A percentile compares a stretch with the other conserved stretches of the same genome.
phyloP scores from a whole-genome alignment of 1,140 invertebrate species.

The Zaprionus lachaisei region DNA sequence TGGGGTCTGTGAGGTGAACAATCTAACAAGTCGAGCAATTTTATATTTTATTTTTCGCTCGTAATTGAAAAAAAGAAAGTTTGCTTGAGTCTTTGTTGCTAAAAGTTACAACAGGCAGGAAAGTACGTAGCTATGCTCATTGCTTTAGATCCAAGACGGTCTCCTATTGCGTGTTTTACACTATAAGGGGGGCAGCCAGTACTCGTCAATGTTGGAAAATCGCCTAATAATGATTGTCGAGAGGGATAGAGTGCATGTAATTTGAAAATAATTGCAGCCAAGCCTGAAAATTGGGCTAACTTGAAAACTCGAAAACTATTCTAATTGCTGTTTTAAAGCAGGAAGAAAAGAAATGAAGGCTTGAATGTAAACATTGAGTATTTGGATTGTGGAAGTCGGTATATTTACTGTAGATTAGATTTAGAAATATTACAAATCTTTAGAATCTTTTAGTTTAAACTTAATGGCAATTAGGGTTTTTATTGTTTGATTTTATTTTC shows the following conservation, averaged over 20 bases:
- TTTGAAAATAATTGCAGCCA: constrained; percentile 52
- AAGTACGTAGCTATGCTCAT: constrained; percentile 27
- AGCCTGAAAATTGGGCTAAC: constrained; percentile 20
- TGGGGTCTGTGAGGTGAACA: constrained; percentile 8
- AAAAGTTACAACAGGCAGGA: constrained; percentile 5
- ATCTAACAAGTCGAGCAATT: constrained; percentile 27
- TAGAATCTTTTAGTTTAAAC: too few species aligned
- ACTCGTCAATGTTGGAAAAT: constrained; percentile 33
- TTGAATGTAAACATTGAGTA: too few species aligned
- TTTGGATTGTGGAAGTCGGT: too few species aligned
- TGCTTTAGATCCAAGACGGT: constrained; percentile 8
- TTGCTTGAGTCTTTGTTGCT: constrained; percentile 27
- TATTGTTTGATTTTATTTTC: neutral
- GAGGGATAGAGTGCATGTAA: constrained; percentile 46
- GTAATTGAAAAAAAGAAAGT: constrained; percentile 51
- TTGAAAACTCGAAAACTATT: constrained; percentile 5
- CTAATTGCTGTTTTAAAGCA: neutral
- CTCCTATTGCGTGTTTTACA: constrained; percentile 38
- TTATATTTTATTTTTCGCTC: constrained; percentile 30
- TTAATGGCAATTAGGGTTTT: too few species aligned
- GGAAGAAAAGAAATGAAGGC: neutral
- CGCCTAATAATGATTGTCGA: constrained; percentile 29
- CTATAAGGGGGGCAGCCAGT: constrained; percentile 29
- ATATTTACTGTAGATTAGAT: too few species aligned
- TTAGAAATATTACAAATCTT: too few species aligned